Conservation (phyloP, 2,888 invertebrate genomes). For the Lacanobia wlatinum region DNA sequence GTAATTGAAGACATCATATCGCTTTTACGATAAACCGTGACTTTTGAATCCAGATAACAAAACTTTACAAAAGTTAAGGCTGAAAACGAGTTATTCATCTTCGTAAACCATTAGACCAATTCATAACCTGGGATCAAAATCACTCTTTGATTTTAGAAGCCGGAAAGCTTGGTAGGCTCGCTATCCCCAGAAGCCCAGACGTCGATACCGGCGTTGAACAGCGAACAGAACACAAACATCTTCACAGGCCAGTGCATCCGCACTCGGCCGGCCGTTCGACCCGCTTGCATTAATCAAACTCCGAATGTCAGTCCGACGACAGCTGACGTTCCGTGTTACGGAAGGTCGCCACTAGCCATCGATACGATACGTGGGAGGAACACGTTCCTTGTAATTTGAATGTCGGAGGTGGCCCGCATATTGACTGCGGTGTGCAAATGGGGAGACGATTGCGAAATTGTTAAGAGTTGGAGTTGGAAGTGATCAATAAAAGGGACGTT, state of each 20-base stretch:
- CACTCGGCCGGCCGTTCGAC: constrained; percentile 37
- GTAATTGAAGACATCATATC: constrained; percentile 20
- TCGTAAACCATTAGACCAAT: background rate
- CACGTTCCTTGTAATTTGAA: constrained; percentile 17
- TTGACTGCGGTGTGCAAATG: background rate
- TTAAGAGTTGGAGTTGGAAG: background rate
- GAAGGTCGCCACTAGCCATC: constrained; percentile 29
- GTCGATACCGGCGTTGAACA: constrained; percentile 9
- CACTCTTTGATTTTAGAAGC: background rate
- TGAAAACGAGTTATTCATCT: background rate
- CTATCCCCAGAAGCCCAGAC: background rate
- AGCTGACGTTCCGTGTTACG: constrained; percentile 17
- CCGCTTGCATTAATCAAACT: constrained; percentile 43
- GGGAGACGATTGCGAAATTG: background rate
- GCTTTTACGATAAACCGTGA: constrained; percentile 6
- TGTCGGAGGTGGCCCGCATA: background rate
- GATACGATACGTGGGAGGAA: background rate
- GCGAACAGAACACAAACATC: constrained; percentile 25
- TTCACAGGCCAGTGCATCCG: constrained; percentile 43
- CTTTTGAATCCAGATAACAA: background rate
- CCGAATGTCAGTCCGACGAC: constrained; percentile 24
- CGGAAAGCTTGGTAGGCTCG: background rate
- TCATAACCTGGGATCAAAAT: background rate
- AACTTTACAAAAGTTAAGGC: background rate
- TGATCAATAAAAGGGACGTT: no score